Percentiles rank a stretch among this genome's conserved stretches.
Conservation (phyloP, 2,113 vertebrate species). For the Trogon surrucura region DNA sequence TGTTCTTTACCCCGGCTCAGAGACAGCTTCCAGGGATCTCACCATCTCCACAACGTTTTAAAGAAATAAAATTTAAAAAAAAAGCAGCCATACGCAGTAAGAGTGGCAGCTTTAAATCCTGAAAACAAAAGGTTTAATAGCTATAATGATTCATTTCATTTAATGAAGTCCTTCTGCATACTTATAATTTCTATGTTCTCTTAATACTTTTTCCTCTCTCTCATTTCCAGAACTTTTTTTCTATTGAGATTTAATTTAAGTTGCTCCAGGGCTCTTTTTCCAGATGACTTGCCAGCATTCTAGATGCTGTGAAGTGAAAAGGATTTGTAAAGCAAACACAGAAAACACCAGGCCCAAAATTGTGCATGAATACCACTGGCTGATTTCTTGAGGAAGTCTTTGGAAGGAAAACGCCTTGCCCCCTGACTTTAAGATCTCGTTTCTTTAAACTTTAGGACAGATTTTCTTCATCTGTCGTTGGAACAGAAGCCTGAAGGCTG, state of each 20-base stretch:
- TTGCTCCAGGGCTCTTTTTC: neutral
- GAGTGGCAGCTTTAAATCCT: neutral
- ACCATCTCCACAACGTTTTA: neutral
- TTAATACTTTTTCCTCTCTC: neutral
- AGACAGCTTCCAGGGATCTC: neutral
- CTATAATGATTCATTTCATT: neutral
- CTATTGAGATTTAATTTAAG: neutral
- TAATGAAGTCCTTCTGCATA: neutral
- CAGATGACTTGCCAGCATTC: neutral
- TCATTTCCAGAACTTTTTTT: neutral
- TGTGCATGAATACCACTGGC: neutral
- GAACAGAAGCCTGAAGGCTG: neutral
- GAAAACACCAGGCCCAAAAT: neutral
- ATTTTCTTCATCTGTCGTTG: neutral
- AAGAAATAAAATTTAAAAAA: neutral
- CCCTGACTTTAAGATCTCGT: neutral
- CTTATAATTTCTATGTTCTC: neutral
- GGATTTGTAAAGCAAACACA: neutral
- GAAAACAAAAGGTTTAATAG: neutral
- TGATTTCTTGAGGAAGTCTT: neutral
- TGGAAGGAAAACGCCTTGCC: neutral
- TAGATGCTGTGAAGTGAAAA: neutral
- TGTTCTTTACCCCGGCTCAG: rapidly evolving
- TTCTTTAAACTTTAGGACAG: neutral
- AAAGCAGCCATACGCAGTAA: neutral